Evolutionary conservation across 2,113 vertebrate genomes (phyloP).

Genomic region (Glaucomys volans): DNA sequence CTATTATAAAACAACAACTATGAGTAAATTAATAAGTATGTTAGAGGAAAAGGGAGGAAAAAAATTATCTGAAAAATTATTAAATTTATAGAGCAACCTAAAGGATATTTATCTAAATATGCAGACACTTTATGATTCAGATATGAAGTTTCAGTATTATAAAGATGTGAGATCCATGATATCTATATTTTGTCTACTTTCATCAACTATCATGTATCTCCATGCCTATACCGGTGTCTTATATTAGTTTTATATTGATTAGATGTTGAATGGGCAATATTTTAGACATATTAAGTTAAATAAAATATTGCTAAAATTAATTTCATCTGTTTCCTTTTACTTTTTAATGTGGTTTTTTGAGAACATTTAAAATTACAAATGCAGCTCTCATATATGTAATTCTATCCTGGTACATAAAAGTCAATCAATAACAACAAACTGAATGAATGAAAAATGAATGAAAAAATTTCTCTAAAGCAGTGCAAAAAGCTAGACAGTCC

Average conservation of each 20-base stretch:
- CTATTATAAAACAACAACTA: not conserved
- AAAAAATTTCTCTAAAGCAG: not conserved
- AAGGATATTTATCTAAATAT: not conserved
- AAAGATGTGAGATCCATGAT: not conserved
- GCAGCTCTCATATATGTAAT: not conserved
- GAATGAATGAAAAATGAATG: not conserved
- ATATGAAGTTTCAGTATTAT: not conserved
- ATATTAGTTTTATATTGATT: not conserved
- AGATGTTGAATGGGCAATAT: not conserved
- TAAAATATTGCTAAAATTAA: not conserved
- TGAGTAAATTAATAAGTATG: not conserved
- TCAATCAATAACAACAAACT: not conserved
- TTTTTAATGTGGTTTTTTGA: not conserved
- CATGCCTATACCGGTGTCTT: not conserved
- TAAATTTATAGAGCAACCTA: not conserved
- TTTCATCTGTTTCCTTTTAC: not conserved
- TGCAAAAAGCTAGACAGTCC: not conserved
- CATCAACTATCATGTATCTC: not conserved
- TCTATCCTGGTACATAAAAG: not conserved
- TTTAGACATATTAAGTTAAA: not conserved
- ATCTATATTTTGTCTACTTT: not conserved
- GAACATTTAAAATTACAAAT: not conserved
- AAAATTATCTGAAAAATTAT: not conserved
- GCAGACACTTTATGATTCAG: not conserved
- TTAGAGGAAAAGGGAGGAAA: no score